Percentiles rank a stretch among this genome's conserved stretches.
phyloP scores from a whole-genome alignment of 2,113 vertebrate genomes.

The Tautogolabrus adspersus region DNA sequence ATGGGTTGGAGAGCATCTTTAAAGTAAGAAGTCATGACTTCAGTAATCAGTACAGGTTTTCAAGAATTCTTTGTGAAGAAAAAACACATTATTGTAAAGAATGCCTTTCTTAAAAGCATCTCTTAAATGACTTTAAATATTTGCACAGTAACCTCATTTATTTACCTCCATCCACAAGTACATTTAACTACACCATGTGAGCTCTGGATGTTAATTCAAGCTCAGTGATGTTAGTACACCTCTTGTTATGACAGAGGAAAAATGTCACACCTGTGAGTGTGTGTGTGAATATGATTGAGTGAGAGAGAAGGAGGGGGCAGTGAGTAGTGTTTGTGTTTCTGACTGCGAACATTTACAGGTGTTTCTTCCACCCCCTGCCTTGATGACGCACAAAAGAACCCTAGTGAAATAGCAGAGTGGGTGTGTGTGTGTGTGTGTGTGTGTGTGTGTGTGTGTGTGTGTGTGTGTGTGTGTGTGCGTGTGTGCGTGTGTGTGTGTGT shows the following conservation, averaged over 20 bases:
- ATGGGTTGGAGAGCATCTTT: too few relatives aligned
- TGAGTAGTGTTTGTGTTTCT: constrained; percentile 29
- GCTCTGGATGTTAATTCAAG: constrained; percentile 24
- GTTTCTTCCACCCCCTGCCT: constrained; percentile 38
- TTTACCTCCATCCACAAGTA: neutral
- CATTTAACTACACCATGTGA: neutral
- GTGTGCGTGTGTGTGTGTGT: constrained; percentile 23
- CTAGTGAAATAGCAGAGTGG: constrained; percentile 43
- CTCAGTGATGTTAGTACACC: constrained; percentile 1
- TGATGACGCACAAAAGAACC: constrained; percentile 66
- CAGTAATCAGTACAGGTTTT: too few relatives aligned
- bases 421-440: constrained; percentile 25
- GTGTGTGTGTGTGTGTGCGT: too few relatives aligned
- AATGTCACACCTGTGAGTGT: constrained; percentile 43
- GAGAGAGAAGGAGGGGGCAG: neutral
- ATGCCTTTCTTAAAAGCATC: neutral
- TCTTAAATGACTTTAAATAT: neutral
- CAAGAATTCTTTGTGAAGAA: neutral
- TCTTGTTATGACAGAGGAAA: constrained; percentile 12
- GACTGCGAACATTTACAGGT: constrained; percentile 42
- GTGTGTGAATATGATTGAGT: neutral
- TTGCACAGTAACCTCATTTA: neutral
- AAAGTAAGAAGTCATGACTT: too few relatives aligned
- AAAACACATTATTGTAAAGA: neutral
- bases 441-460: too few relatives aligned